Conservation (phyloP, 1,140 invertebrate genomes). For the Megalonaias nervosa region DNA sequence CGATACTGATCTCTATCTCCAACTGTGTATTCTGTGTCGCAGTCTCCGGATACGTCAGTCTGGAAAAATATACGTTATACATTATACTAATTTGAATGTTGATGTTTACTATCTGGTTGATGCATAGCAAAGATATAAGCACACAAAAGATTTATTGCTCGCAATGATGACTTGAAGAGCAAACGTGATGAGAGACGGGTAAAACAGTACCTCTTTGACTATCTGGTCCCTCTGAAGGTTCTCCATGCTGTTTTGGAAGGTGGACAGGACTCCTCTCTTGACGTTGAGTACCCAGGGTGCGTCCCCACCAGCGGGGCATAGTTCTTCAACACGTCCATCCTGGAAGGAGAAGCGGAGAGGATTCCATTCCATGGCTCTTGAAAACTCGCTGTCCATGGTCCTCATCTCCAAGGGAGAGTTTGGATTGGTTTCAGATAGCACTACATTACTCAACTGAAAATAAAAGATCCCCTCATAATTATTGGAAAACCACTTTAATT, state of each 20-base stretch:
- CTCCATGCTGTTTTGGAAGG: slow-evolving; percentile 89
- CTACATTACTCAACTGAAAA: too few relatives aligned
- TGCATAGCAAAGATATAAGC: neutral
- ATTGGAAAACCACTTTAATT: too few relatives aligned
- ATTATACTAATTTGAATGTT: neutral
- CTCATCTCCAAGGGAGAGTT: too few relatives aligned
- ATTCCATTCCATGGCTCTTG: too few relatives aligned
- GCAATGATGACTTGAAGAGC: neutral
- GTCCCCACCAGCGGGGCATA: slow-evolving; percentile 75
- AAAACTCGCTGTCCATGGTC: too few relatives aligned
- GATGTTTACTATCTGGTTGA: neutral
- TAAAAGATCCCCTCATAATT: too few relatives aligned
- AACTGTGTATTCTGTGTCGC: slow-evolving; percentile 80
- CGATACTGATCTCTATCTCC: slow-evolving; percentile 77
- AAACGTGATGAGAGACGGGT: neutral
- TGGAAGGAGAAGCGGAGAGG: slow-evolving; percentile 75
- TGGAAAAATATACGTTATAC: slow-evolving; percentile 58
- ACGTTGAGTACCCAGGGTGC: slow-evolving; percentile 87
- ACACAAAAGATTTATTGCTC: neutral
- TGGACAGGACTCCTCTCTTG: slow-evolving; percentile 87
- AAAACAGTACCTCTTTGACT: slow-evolving; percentile 55
- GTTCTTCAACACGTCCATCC: slow-evolving; percentile 70
- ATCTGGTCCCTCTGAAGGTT: slow-evolving; percentile 85
- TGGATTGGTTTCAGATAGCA: too few relatives aligned
- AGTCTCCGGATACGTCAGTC: slow-evolving; percentile 88